These are phyloP conservation scores for Callosobruchus maculatus DNA, from an alignment of 2,888 invertebrate genomes.

Conservation along the genomic window DNA sequence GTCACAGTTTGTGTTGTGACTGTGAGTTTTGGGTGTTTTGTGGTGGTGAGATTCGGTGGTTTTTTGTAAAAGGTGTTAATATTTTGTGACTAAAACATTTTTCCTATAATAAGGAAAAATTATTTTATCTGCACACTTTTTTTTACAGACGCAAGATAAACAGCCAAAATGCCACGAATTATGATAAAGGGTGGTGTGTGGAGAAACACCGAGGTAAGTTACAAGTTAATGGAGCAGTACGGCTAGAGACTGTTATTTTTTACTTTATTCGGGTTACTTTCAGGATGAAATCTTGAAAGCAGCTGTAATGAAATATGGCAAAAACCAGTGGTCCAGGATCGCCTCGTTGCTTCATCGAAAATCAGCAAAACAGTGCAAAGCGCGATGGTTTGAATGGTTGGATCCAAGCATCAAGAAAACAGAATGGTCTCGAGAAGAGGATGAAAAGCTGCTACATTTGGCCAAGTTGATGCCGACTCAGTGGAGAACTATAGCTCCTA, in stretches of 20 bases:
- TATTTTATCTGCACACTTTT: neutral
- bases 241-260: neutral
- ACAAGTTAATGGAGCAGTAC: neutral
- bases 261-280: slow-evolving; percentile 28
- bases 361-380: slow-evolving; percentile 99
- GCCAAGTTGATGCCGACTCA: slow-evolving; percentile 99
- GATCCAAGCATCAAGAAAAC: slow-evolving; percentile 99
- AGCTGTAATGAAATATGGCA: slow-evolving; percentile 99
- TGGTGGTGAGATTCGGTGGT: too few relatives aligned
- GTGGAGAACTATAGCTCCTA: slow-evolving; percentile 99
- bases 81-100: neutral
- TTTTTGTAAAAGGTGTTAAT: neutral
- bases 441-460: slow-evolving; percentile 94
- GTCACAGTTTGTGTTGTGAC: too few relatives aligned
- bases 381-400: slow-evolving; percentile 99
- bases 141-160: neutral
- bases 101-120: neutral
- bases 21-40: too few relatives aligned
- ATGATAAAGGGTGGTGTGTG: slow-evolving; percentile 99
- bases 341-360: slow-evolving; percentile 96
- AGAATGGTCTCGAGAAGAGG: slow-evolving; percentile 99
- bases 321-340: slow-evolving; percentile 99
- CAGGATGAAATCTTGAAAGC: slow-evolving; percentile 99
- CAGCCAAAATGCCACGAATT: slow-evolving; percentile 88
- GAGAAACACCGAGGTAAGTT: slow-evolving; percentile 96